These are phyloP conservation scores for Drosophila lutescens DNA, from an alignment of 2,888 invertebrate genomes.

Conservation along the genomic window DNA sequence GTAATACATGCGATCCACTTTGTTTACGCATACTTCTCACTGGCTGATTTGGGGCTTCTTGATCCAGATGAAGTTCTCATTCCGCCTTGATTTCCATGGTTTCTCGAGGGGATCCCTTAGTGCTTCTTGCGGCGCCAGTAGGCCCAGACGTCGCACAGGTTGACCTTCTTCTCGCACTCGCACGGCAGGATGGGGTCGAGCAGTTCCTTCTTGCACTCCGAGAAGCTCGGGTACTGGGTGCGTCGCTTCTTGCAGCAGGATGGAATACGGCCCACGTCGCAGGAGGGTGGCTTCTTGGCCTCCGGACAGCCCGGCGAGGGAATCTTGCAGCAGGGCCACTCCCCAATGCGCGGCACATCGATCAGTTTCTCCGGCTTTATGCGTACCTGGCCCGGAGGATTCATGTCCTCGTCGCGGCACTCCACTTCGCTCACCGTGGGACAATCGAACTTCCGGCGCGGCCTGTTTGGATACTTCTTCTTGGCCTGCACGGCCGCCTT, in stretches of 20 bases:
- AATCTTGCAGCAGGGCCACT: constrained; percentile 45
- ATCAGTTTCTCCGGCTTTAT: constrained; percentile 12
- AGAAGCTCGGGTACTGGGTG: constrained; percentile 49
- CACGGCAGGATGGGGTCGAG: constrained; percentile 13
- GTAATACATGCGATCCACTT: neutral
- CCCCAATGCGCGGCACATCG: neutral
- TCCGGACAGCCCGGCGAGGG: constrained; percentile 15
- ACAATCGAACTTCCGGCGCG: neutral
- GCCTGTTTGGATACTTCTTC: constrained; percentile 33
- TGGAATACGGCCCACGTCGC: neutral
- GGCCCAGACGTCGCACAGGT: constrained; percentile 43
- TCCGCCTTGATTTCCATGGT: neutral
- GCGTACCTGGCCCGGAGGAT: neutral
- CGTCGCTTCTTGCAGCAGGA: constrained; percentile 42
- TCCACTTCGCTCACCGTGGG: neutral
- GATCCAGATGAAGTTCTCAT: neutral
- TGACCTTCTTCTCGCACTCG: constrained; percentile 32
- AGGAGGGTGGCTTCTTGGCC: neutral
- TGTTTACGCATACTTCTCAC: neutral
- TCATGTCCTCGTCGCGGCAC: constrained; percentile 5
- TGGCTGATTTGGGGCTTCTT: neutral
- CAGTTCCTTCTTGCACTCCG: constrained; percentile 44
- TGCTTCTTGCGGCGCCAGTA: constrained; percentile 16
- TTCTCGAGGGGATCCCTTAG: neutral
- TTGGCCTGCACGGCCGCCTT: neutral